Evolutionary conservation across 2,888 invertebrate genomes (phyloP).

Genomic region (Cenopis cana): DNA sequence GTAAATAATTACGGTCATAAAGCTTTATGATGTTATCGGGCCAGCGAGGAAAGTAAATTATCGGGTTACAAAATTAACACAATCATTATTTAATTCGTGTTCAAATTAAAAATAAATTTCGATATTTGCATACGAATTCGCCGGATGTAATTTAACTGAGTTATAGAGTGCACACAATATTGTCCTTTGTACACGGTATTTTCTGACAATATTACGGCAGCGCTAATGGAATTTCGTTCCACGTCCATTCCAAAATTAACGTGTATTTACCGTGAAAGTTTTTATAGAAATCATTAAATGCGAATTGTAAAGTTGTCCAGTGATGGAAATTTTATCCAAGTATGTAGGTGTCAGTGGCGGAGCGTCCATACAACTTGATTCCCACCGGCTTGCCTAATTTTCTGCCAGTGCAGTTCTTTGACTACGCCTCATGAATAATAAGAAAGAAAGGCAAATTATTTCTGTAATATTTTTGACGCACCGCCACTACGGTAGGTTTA

Average conservation of each 20-base stretch:
- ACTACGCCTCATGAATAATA: no score
- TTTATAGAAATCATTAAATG: constrained; percentile 32
- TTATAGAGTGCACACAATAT: constrained; percentile 42
- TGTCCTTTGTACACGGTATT: constrained; percentile 44
- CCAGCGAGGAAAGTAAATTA: constrained; percentile 32
- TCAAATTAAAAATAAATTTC: constrained; percentile 34
- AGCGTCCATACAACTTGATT: no score
- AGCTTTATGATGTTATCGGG: constrained; percentile 34
- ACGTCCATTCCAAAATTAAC: constrained; percentile 51
- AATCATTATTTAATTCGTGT: constrained; percentile 32
- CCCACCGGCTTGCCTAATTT: no score
- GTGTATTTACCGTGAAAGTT: constrained; percentile 49
- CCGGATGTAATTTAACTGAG: constrained; percentile 41
- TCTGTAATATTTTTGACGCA: no score
- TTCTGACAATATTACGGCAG: constrained; percentile 49
- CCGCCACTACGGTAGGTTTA: no score
- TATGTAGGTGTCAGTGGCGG: no score
- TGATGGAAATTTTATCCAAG: not conserved
- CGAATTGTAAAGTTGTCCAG: not conserved
- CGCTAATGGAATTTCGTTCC: constrained; percentile 55
- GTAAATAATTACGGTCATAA: constrained; percentile 37
- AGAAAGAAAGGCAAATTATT: no score
- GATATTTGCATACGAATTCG: constrained; percentile 37
- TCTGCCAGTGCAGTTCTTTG: no score
- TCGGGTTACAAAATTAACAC: constrained; percentile 38